Evolutionary conservation across 2,888 invertebrate genomes (phyloP).

Genomic region (Microctonus hyperodae): DNA sequence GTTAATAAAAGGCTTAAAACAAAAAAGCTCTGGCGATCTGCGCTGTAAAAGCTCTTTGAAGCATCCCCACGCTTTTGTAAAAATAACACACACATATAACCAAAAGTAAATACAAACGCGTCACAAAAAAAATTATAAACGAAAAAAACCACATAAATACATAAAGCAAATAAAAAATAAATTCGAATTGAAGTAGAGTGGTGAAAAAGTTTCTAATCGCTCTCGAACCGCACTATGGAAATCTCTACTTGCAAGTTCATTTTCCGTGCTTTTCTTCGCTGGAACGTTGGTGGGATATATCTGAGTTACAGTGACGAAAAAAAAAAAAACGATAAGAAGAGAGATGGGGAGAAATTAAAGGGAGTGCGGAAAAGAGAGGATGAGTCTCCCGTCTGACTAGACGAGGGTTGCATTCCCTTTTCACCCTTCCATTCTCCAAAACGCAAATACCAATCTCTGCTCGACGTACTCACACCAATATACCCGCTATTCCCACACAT

Average conservation of each 20-base stretch:
- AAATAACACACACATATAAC: too few relatives aligned
- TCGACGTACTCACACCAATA: not conserved
- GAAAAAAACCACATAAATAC: not conserved
- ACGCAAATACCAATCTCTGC: conserved; percentile 37
- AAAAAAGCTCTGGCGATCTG: not conserved
- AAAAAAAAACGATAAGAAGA: too few relatives aligned
- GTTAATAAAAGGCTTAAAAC: not conserved
- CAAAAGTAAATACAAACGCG: too few relatives aligned
- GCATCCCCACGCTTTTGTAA: not conserved
- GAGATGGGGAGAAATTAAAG: conserved; percentile 13
- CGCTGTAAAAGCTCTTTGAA: too few relatives aligned
- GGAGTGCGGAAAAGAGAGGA: conserved; percentile 19
- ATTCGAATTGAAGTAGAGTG: not conserved
- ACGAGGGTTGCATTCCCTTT: conserved; percentile 32
- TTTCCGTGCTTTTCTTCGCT: conserved; percentile 3
- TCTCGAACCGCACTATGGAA: conserved; percentile 36
- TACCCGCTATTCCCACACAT: not conserved
- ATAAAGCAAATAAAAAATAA: not conserved
- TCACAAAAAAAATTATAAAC: not conserved
- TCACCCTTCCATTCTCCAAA: conserved; percentile 28
- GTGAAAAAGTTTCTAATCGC: conserved; percentile 34
- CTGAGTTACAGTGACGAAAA: not conserved
- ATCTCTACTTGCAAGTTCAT: conserved; percentile 34
- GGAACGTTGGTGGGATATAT: not conserved
- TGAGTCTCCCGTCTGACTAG: conserved; percentile 26